Percentiles rank a stretch among this genome's conserved stretches.
Evolutionary conservation across 2,113 vertebrate species (phyloP).

Genomic region (Calyptomena viridis): DNA sequence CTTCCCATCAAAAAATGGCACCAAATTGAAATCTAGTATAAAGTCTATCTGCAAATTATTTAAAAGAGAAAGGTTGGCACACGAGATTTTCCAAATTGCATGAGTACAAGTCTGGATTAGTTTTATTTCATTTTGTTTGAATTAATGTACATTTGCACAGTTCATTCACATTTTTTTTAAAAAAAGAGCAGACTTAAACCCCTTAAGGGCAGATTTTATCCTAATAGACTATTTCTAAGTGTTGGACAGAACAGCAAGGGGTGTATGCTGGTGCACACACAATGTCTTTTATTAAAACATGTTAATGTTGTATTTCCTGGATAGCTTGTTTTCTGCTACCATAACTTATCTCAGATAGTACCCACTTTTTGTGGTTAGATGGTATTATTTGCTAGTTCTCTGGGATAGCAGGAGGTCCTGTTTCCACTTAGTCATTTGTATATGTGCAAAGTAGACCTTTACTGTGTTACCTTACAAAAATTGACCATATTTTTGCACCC

Average conservation of each 20-base stretch:
- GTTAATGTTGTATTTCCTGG: neutral
- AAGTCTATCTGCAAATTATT: conserved; percentile 19
- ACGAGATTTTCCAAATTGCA: neutral
- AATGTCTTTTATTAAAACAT: neutral
- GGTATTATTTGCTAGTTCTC: neutral
- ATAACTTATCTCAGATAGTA: neutral
- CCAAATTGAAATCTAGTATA: conserved; percentile 1
- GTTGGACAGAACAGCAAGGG: conserved; percentile 3
- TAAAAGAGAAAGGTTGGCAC: conserved; percentile 24
- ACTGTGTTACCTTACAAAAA: neutral
- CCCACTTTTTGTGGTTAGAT: neutral
- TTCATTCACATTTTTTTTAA: neutral
- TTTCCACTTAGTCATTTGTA: neutral
- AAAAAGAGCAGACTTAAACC: neutral
- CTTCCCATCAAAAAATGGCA: neutral
- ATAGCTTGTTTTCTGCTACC: neutral
- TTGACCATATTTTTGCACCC: neutral
- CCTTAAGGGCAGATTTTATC: conserved; percentile 54
- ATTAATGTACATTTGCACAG: neutral
- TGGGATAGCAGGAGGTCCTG: neutral
- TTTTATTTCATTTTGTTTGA: conserved; percentile 19
- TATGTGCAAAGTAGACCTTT: neutral
- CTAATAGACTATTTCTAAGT: neutral
- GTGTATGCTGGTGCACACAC: neutral
- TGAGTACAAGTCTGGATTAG: conserved; percentile 52